Conservation (phyloP, 1,140 invertebrate genomes). For the Lepidurus apus region DNA sequence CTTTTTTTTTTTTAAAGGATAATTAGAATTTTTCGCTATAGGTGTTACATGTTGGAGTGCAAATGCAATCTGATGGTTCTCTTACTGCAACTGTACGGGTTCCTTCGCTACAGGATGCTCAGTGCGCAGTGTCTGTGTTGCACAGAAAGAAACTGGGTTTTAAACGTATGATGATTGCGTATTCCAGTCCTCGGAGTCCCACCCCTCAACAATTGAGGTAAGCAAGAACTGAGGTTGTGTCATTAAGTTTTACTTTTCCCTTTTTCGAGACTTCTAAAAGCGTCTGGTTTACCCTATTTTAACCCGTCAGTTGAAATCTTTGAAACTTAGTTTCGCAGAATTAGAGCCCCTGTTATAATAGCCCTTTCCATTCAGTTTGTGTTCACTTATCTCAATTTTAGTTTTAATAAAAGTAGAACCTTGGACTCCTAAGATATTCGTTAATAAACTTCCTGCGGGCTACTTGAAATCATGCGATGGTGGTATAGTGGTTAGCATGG, state of each 20-base stretch:
- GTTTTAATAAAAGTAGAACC: no score
- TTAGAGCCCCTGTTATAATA: no score
- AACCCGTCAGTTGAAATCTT: constrained; percentile 11
- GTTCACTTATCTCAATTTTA: no score
- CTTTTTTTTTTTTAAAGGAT: constrained; percentile 31
- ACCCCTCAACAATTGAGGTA: constrained; percentile 60
- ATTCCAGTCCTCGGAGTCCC: constrained; percentile 45
- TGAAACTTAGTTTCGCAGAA: constrained; percentile 13
- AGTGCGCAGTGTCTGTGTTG: constrained; percentile 74
- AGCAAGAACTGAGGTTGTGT: constrained; percentile 18
- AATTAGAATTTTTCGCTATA: constrained; percentile 41
- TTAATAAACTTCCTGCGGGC: neutral
- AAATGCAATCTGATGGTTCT: constrained; percentile 62
- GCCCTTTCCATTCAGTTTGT: no score
- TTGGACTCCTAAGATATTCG: no score
- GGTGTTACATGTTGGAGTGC: constrained; percentile 61
- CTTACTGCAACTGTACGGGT: constrained; percentile 62
- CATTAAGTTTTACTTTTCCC: constrained; percentile 24
- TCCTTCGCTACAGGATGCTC: constrained; percentile 60
- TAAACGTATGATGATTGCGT: constrained; percentile 72
- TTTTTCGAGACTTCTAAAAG: neutral
- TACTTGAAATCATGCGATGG: constrained; percentile 49
- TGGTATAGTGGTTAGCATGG: constrained; percentile 87
- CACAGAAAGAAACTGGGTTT: constrained; percentile 75
- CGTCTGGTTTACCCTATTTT: constrained; percentile 31